Evolutionary conservation across 37 sponge, comb jelly and placozoan genomes (phyloP).

Genomic region (Hexactinellida sp.): DNA sequence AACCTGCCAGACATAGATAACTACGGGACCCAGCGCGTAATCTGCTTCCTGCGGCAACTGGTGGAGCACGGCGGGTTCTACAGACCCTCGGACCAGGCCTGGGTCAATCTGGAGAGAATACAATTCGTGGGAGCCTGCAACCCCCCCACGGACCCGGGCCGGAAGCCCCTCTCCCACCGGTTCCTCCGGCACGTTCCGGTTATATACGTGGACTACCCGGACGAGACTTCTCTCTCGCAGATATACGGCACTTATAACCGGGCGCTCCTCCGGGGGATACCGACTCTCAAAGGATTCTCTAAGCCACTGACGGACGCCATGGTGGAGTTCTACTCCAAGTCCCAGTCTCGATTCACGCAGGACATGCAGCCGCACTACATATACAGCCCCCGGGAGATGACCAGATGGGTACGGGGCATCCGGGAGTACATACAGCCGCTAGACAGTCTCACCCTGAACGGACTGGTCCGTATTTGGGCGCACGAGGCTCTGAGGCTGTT

Average conservation of each 20-base stretch:
- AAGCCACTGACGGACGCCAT: slow-evolving; percentile 93
- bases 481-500: slow-evolving; percentile 90
- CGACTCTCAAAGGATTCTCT: slow-evolving; percentile 60
- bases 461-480: slow-evolving; percentile 88
- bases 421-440: slow-evolving; percentile 73
- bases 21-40: slow-evolving; percentile 24
- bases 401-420: slow-evolving; percentile 92
- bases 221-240: slow-evolving; percentile 68
- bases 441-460: slow-evolving; percentile 74
- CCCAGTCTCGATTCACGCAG: slow-evolving; percentile 90
- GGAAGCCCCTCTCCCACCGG: slow-evolving; percentile 31
- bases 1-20: slow-evolving; percentile 22
- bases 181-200: slow-evolving; percentile 93
- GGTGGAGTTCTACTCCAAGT: slow-evolving; percentile 85
- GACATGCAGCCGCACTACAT: slow-evolving; percentile 99
- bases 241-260: slow-evolving; percentile 96
- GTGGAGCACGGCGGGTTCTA: slow-evolving; percentile 30
- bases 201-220: slow-evolving; percentile 94
- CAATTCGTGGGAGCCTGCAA: slow-evolving; percentile 30
- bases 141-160: slow-evolving; percentile 28
- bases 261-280: slow-evolving; percentile 81
- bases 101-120: slow-evolving; percentile 26
- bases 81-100: slow-evolving; percentile 20
- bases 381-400: slow-evolving; percentile 96
- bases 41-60: slow-evolving; percentile 27